phyloP scores from a whole-genome alignment of 2,113 vertebrate genomes.

The Mungos mungo region DNA sequence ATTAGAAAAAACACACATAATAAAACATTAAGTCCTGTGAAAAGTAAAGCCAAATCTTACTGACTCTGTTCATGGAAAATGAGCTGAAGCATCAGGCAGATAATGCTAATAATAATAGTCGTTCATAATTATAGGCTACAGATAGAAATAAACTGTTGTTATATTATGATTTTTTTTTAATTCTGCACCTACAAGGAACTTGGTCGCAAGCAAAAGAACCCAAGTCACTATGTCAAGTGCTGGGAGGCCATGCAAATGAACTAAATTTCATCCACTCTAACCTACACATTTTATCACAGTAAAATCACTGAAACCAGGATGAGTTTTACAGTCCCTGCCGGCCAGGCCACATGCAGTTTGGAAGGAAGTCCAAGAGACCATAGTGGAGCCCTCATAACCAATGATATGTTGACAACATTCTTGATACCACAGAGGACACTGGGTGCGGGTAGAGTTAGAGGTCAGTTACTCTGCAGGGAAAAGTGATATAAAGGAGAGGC shows the following conservation, averaged over 20 bases:
- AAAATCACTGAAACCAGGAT: background rate
- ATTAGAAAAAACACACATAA: background rate
- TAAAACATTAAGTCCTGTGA: background rate
- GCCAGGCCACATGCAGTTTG: background rate
- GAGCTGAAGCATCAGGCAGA: background rate
- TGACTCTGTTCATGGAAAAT: background rate
- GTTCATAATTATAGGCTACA: background rate
- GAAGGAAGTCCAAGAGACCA: background rate
- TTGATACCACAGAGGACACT: background rate
- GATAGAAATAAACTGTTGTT: background rate
- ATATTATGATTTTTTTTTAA: background rate
- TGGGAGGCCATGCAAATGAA: background rate
- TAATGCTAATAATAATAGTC: background rate
- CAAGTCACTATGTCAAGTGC: background rate
- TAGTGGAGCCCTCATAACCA: background rate
- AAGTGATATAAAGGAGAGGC: background rate
- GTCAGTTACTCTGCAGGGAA: background rate
- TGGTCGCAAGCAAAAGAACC: background rate
- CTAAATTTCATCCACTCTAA: background rate
- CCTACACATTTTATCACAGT: background rate
- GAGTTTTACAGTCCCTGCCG: background rate
- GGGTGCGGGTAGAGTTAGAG: background rate
- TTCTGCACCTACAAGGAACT: background rate
- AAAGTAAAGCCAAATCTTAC: slow-evolving; percentile 9
- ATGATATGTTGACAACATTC: background rate